Percentiles rank a stretch among this genome's conserved stretches.
Evolutionary conservation across 2,888 invertebrate species (phyloP).

Genomic region (Sinodicranocentrus sp.): DNA sequence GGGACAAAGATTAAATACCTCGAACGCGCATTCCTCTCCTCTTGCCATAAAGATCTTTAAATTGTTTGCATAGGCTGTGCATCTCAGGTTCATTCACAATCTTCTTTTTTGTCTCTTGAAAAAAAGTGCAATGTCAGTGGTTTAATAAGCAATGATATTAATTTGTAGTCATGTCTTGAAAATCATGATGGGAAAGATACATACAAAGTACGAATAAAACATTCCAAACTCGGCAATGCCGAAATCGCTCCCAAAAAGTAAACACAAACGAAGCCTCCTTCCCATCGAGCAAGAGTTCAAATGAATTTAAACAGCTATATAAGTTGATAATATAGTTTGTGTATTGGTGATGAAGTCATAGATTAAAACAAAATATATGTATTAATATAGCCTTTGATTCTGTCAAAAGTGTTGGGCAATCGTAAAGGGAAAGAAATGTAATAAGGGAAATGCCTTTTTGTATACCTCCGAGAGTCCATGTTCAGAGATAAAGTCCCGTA

Average conservation of each 20-base stretch:
- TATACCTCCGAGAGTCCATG: slow-evolving; percentile 1
- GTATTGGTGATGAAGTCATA: background rate
- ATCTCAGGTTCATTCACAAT: slow-evolving; percentile 39
- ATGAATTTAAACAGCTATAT: too few species aligned
- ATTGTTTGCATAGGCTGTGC: slow-evolving; percentile 42
- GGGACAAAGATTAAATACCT: slow-evolving; percentile 46
- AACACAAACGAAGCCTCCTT: background rate
- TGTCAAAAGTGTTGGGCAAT: slow-evolving; percentile 22
- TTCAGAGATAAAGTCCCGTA: slow-evolving; percentile 51
- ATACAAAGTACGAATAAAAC: background rate
- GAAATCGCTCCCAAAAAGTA: slow-evolving; percentile 15
- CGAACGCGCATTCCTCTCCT: slow-evolving; percentile 14
- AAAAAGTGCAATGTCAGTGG: slow-evolving; percentile 34
- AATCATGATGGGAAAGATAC: background rate
- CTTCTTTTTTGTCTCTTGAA: slow-evolving; percentile 8
- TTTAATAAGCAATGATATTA: slow-evolving; percentile 30
- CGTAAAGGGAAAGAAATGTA: background rate
- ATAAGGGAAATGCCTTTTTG: slow-evolving; percentile 11
- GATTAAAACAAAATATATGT: slow-evolving; percentile 11
- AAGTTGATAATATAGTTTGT: too few species aligned
- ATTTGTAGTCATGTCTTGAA: slow-evolving; percentile 31
- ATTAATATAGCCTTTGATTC: background rate
- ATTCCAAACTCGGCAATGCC: slow-evolving; percentile 3
- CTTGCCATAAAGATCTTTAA: slow-evolving; percentile 34
- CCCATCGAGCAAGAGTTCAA: too few species aligned